A percentile compares a stretch with the other conserved stretches of the same genome.
phyloP scores from a whole-genome alignment of 2,888 invertebrate species.

The Pasiphila rectangulata region DNA sequence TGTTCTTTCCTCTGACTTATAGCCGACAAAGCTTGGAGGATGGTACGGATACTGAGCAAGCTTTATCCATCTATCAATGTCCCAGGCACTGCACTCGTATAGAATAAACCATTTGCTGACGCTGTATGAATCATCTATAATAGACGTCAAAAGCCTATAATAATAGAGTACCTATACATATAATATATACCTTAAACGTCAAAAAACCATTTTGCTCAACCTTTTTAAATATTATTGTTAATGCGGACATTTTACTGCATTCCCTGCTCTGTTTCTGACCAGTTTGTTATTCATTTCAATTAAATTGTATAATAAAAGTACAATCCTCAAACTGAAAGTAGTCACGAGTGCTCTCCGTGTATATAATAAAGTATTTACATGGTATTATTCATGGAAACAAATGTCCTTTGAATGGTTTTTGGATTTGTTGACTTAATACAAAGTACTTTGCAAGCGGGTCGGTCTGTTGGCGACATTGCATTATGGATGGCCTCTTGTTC shows the following conservation, averaged over 20 bases:
- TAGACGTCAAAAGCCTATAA: too few species aligned
- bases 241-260: neutral
- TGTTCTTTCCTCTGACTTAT: too few species aligned
- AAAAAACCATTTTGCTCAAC: neutral
- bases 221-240: neutral
- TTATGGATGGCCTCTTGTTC: constrained; percentile 61
- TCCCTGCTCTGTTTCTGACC: neutral
- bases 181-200: too few species aligned
- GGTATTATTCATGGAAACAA: constrained; percentile 77
- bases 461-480: constrained; percentile 59
- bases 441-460: constrained; percentile 68
- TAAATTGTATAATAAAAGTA: constrained; percentile 30
- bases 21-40: too few species aligned
- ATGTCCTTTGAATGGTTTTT: constrained; percentile 73
- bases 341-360: constrained; percentile 36
- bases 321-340: constrained; percentile 18
- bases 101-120: too few species aligned
- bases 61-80: too few species aligned
- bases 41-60: too few species aligned
- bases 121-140: too few species aligned
- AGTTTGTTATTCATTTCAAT: constrained; percentile 19
- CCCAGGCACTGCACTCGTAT: too few species aligned
- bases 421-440: constrained; percentile 77
- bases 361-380: constrained; percentile 70
- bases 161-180: too few species aligned